Conservation (phyloP, 1,140 invertebrate genomes). For the Caenorhabditis inopinata region DNA sequence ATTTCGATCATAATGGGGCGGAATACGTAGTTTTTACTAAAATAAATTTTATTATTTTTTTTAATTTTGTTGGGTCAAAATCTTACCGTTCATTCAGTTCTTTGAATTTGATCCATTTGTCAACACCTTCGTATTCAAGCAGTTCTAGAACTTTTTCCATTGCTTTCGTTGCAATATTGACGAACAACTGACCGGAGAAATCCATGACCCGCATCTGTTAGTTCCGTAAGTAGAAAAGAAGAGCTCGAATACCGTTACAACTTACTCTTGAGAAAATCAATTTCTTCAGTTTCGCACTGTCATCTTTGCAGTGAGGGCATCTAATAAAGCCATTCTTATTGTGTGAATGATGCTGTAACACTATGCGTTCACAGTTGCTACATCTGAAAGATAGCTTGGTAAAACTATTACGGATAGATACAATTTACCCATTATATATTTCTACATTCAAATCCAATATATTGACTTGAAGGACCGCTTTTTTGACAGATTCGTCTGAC, state of each 20-base stretch:
- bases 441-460: background rate
- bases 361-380: background rate
- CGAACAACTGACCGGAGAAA: background rate
- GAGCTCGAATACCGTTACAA: no score
- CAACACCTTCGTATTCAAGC: background rate
- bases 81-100: background rate
- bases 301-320: background rate
- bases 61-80: background rate
- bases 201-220: constrained; percentile 11
- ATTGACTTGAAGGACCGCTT: background rate
- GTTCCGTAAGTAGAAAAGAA: no score
- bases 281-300: background rate
- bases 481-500: background rate
- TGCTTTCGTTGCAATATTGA: background rate
- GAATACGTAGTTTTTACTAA: background rate
- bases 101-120: background rate
- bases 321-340: no score
- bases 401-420: no score
- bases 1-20: background rate
- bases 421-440: background rate
- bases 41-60: background rate
- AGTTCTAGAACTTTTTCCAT: background rate
- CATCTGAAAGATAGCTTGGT: background rate
- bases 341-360: background rate
- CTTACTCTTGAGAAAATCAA: background rate